Conservation (phyloP, 2,113 vertebrate species). For the Bufo bufo region DNA sequence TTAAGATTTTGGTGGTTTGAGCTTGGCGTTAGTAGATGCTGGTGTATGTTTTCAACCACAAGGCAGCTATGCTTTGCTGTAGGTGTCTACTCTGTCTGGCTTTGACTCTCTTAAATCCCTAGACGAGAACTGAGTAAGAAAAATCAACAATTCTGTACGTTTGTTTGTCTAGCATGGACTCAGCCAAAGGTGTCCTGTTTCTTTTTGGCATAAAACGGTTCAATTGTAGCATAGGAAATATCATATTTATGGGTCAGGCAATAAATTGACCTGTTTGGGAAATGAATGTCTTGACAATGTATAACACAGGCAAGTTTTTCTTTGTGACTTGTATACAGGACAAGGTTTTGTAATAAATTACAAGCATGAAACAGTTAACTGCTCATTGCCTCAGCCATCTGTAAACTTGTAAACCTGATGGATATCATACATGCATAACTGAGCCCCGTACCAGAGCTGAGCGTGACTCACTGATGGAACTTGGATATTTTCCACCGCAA, state of each 20-base stretch:
- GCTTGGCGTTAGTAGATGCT: conserved; percentile 13
- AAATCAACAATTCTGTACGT: conserved; percentile 55
- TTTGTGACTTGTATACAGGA: not conserved
- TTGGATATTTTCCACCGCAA: conserved; percentile 67
- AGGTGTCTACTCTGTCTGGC: conserved; percentile 40
- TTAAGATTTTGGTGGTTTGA: not conserved
- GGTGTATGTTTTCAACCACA: conserved; percentile 39
- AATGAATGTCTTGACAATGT: not conserved
- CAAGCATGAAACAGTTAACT: conserved; percentile 56
- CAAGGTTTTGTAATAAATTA: not conserved
- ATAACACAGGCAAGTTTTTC: not conserved
- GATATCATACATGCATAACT: conserved; percentile 47
- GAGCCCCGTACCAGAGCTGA: conserved; percentile 37
- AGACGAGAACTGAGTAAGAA: conserved; percentile 24
- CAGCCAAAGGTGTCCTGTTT: conserved; percentile 63
- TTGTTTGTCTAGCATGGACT: conserved; percentile 58
- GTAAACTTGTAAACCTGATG: conserved; percentile 59
- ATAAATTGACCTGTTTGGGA: conserved; percentile 19
- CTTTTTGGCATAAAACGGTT: conserved; percentile 65
- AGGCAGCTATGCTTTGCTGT: conserved; percentile 30
- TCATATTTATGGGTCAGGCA: conserved; percentile 60
- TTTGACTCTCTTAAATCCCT: conserved; percentile 30
- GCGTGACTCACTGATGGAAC: conserved; percentile 69
- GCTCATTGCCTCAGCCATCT: conserved; percentile 62
- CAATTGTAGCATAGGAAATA: conserved; percentile 61